Evolutionary conservation across 2,113 vertebrate genomes (phyloP).

Genomic region (Hystrix brachyura): DNA sequence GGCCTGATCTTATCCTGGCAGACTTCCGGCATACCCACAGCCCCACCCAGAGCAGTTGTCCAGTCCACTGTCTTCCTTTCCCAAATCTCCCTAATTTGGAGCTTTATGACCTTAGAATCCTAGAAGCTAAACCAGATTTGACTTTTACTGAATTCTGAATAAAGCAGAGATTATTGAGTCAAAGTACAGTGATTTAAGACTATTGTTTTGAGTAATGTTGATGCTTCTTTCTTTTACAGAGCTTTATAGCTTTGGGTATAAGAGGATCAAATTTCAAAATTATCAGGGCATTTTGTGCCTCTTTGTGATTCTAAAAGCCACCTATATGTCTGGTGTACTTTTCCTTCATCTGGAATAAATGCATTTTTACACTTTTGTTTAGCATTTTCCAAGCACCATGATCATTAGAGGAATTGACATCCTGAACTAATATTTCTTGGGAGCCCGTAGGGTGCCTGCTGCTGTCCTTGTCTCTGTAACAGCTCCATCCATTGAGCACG

Average conservation of each 20-base stretch:
- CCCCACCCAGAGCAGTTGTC: not conserved
- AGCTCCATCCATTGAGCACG: constrained; percentile 21
- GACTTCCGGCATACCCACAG: not conserved
- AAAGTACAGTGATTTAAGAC: constrained; percentile 26
- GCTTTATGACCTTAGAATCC: constrained; percentile 2
- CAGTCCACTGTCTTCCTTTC: not conserved
- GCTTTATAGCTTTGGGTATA: not conserved
- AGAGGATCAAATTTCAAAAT: constrained; percentile 28
- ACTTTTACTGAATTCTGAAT: constrained; percentile 51
- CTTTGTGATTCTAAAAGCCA: constrained; percentile 12
- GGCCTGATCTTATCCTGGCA: not conserved
- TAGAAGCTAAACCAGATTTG: constrained; percentile 17
- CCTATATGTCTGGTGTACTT: not conserved
- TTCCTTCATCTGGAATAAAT: constrained; percentile 52
- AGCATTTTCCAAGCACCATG: constrained; percentile 35
- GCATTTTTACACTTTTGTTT: constrained; percentile 37
- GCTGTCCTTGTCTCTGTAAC: not conserved
- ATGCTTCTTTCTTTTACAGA: constrained; percentile 10
- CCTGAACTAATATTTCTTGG: constrained; percentile 61
- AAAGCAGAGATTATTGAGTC: not conserved
- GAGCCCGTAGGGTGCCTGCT: constrained; percentile 43
- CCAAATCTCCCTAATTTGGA: not conserved
- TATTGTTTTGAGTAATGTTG: not conserved
- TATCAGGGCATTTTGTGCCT: not conserved
- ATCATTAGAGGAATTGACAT: constrained; percentile 56